Evolutionary conservation across 2,113 vertebrate genomes (phyloP).

Genomic region (Pogonocichla stellata): DNA sequence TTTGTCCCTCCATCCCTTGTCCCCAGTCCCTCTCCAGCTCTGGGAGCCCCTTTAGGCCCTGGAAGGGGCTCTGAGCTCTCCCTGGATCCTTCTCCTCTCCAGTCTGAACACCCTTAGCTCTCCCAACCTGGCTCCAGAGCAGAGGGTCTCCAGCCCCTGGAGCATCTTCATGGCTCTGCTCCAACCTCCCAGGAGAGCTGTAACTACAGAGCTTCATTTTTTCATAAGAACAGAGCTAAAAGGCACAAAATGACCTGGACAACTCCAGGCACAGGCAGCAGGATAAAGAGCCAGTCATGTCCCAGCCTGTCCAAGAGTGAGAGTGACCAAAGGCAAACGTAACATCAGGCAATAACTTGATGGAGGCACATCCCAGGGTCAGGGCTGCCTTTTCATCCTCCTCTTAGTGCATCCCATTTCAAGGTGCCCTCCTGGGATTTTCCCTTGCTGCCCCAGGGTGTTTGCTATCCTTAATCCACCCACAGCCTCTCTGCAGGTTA

Average conservation of each 20-base stretch:
- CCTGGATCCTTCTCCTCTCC: not conserved
- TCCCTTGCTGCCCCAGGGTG: not conserved
- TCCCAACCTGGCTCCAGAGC: not conserved
- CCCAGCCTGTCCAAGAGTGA: not conserved
- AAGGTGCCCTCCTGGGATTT: not conserved
- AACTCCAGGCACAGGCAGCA: not conserved
- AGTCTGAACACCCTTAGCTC: not conserved
- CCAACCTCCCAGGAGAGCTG: not conserved
- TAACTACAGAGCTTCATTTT: not conserved
- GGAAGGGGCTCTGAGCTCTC: not conserved
- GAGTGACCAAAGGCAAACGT: not conserved
- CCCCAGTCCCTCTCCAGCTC: accelerated
- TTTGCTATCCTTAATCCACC: not conserved
- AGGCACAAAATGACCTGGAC: not conserved
- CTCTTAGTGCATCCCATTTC: accelerated
- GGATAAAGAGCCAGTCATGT: not conserved
- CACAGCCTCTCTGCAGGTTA: not conserved
- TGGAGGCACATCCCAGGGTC: not conserved
- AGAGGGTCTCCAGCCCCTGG: not conserved
- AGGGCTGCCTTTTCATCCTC: not conserved
- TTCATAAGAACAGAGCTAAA: not conserved
- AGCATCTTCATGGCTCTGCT: not conserved
- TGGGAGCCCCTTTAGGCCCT: not conserved
- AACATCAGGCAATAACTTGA: not conserved
- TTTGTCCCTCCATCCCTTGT: not conserved